Evolutionary conservation across 2,888 invertebrate species (phyloP), one percentile per base, ranked within the genome.

Genomic region (Leucozona laternaria): DNA sequence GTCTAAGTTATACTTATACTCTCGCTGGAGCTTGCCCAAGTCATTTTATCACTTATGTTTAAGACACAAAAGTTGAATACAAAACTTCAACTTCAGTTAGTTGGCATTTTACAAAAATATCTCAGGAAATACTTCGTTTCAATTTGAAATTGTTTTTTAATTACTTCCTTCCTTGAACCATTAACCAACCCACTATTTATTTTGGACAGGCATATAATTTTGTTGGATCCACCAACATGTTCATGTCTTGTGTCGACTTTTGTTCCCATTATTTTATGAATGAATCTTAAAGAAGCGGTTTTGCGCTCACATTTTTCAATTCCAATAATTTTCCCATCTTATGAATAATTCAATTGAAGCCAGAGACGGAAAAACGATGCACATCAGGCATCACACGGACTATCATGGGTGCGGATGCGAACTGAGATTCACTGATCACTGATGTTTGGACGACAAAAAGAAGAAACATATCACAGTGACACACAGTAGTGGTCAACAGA

Each of bases 261-360:
- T 57, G 50, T 55, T 58, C 34, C 58, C 50, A 72, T 80, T 85
- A 66, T 66, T 71, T 85, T 77, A 85, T 85, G 85, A 85, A 85
- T 85, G 85, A 85, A 85, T 34, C 66, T 68, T 25, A 28, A 73
- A 50, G 34, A 72, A 75, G 70, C 64, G 31, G 53, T 79, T 80
- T n/a, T 64, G 25, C 6, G 37, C 40, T 66, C 48, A 72, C 60
- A 73, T 71, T 78, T 82, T 68, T 68, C 78, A 86, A 81, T 78
- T 81, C 78, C 78, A 78, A 86, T 86, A 86, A 86, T 86, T 82
- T 86, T 64, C 78, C 70, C 82, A 86, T 86, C 82, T 78, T 40
- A 86, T 86, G 86, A 82, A 86, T 86, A 75, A 86, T 86, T 86
- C 86, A 86, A 25, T 25, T 40, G 48, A 37, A 37, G 28, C 22